Conservation (phyloP, 35 echinoderm and acorn worm species). For the Chiridota heheva region DNA sequence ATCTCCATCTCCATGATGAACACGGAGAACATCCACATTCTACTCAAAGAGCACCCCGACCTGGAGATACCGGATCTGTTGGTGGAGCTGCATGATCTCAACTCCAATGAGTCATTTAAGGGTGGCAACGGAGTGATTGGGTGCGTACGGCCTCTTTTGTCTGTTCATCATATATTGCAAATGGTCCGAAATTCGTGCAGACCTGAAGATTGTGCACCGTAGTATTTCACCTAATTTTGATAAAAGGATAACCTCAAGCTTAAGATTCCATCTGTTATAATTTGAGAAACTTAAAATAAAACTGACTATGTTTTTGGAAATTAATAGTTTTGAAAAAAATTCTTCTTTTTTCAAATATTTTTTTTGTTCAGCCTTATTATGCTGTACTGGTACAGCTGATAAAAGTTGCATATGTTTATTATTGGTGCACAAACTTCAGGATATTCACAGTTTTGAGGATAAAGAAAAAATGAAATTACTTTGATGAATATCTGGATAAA, state of each 20-base stretch:
- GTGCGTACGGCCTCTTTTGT: background rate
- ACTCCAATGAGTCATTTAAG: slow-evolving; percentile 4
- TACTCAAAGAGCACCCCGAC: slow-evolving; percentile 56
- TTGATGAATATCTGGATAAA: too few species aligned
- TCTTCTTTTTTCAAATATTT: too few species aligned
- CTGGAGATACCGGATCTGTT: slow-evolving; percentile 58
- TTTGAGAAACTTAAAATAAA: too few species aligned
- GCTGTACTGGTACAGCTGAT: too few species aligned
- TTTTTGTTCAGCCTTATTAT: too few species aligned
- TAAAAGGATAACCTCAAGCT: too few species aligned
- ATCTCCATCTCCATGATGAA: slow-evolving; percentile 76
- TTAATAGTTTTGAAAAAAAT: too few species aligned
- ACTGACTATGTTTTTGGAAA: too few species aligned
- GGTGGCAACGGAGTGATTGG: background rate
- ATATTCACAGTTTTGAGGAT: too few species aligned
- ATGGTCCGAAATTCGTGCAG: background rate
- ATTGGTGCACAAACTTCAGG: too few species aligned
- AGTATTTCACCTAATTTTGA: background rate
- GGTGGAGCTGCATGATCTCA: slow-evolving; percentile 67
- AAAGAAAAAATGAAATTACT: too few species aligned
- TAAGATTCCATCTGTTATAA: background rate
- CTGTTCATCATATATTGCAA: background rate
- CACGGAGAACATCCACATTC: slow-evolving; percentile 50
- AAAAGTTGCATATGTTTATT: too few species aligned
- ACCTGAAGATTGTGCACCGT: background rate